Base-by-base conservation (phyloP, 2,888 invertebrate genomes). In the Cryptus viduatorius region DNA sequence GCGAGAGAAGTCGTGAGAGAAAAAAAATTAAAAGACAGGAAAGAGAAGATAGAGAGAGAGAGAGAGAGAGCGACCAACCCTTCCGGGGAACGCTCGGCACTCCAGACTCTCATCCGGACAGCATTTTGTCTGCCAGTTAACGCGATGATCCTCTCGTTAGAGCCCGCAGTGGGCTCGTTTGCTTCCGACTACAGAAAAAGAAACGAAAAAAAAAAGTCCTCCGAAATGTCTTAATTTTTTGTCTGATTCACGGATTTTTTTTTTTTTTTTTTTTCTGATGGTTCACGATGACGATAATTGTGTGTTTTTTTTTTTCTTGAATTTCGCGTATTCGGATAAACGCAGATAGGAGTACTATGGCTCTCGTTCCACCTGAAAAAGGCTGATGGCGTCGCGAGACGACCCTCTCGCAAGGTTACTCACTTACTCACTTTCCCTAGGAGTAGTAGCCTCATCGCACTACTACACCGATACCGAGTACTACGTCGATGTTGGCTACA, bases 71-170 rank as follows among this genome's bases (percentile, higher is more conserved):
- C 31, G 68, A 37, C 67, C 59, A 61, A 77, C 59, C 68, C 72
- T 82, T 82, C 59, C 44, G 65, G 64, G 72, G 67, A 14, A 29
- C 50, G 56, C 61, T 67, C 69, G 37, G 37, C 78, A 78, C 69
- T 83, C 69, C 46, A 71, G 83, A 69, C 64, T 71, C 46, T 7
- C 53, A 14, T 56, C 75, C 46, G 65, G 16, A 72, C 72, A 59
- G 73, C 75, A 75, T 83, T 83, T 83, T 83, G 83, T 79, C 83
- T 64, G 83, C 79, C 69, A 50, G 83, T 83, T 83, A 83, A 83
- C 83, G 79, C 83, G 79, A 64, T 67, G 73, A 79, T 61, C 73
- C 61, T 68, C 73, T 75, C 81, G 76, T 81, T 75, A 31, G 50
- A 64, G 61, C 42, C 37, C 29, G 12, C 64, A 14, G 29, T 31